Evolutionary conservation across 2,888 invertebrate species (phyloP).

Genomic region (Polyommatus icarus): DNA sequence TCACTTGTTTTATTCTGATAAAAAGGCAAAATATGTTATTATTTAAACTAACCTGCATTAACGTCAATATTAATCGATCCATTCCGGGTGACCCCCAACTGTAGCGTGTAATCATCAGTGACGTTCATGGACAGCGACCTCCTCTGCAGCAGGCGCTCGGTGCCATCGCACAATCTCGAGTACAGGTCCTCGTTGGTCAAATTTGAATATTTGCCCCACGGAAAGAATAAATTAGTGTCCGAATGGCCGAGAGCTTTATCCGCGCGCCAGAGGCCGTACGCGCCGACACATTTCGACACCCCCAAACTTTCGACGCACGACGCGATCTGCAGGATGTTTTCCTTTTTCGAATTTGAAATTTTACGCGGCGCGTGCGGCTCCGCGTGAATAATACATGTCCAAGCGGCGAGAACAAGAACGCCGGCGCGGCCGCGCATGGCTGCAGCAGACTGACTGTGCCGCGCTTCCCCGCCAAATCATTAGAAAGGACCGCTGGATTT

Average conservation of each 20-base stretch:
- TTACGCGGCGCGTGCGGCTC: constrained; percentile 36
- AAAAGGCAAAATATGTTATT: background rate
- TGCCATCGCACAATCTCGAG: constrained; percentile 69
- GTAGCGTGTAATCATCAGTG: constrained; percentile 74
- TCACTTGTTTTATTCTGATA: no score
- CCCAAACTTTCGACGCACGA: constrained; percentile 61
- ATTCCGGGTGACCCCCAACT: constrained; percentile 74
- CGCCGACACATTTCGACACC: constrained; percentile 76
- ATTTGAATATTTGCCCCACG: constrained; percentile 66
- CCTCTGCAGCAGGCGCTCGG: constrained; percentile 73
- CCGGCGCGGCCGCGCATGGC: constrained; percentile 73
- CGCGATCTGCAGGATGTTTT: constrained; percentile 45
- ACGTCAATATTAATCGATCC: constrained; percentile 74
- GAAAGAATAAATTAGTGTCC: constrained; percentile 59
- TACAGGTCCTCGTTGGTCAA: constrained; percentile 73
- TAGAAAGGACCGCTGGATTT: constrained; percentile 33
- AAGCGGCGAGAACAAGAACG: constrained; percentile 57
- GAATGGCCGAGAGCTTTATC: constrained; percentile 55
- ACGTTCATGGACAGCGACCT: constrained; percentile 73
- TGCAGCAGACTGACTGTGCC: constrained; percentile 61
- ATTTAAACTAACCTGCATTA: constrained; percentile 62
- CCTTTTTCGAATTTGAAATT: constrained; percentile 37
- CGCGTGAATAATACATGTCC: constrained; percentile 49
- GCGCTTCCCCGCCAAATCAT: constrained; percentile 47
- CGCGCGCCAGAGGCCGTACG: constrained; percentile 79